Evolutionary conservation across 1,140 invertebrate species (phyloP), one percentile per base, ranked within the genome.

Genomic region (Pygmarrhopalites habei): DNA sequence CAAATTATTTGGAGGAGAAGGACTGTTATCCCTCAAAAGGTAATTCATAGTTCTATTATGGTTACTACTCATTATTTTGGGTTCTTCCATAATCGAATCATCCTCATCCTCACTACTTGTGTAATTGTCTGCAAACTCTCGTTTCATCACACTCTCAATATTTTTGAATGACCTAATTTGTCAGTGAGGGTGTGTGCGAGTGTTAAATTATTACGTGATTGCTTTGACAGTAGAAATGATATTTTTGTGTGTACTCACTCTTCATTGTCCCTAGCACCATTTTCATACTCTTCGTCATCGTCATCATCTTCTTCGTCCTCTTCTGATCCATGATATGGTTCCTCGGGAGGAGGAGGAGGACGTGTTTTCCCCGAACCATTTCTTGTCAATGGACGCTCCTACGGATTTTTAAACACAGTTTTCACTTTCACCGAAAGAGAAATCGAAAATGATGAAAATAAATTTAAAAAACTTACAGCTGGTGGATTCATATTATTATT

Each of bases 261-360:
- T 72, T 78, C 76, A 44, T 76, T 47, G 39, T 47, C 66, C 15
- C 66, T 49, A 46, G 74, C 73, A 3, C 73, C 71, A 64, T 73
- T 72, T 26, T 76, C 74, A 58, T 75, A 74, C 59, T 72, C 71
- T 52, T 73, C 72, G 49, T 73, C 72, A 26, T 72, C 69, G 5
- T 72, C 66, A 21, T 68, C 69, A 53, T 73, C 72, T 55, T 74
- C 74, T 58, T 74, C 71, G 41, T 72, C 62, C 41, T 71, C 61
- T 32, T 68, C 60, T 7, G 62, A 62, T 12, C 28, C 19, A n/a
- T 15, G 19, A 7, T 47, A 14, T 2, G 7, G 2, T 3, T 26
- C n/a, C 3, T 52, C 47, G 4, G 5, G 43, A 2, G 58, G 46
- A 44, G 39, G 3, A 10, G 32, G 28, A 19, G 44, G 32, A 19